Percentiles rank a stretch among this genome's conserved stretches.
Conservation (phyloP, 2,888 invertebrate species). For the Rotaria magnacalcarata region DNA sequence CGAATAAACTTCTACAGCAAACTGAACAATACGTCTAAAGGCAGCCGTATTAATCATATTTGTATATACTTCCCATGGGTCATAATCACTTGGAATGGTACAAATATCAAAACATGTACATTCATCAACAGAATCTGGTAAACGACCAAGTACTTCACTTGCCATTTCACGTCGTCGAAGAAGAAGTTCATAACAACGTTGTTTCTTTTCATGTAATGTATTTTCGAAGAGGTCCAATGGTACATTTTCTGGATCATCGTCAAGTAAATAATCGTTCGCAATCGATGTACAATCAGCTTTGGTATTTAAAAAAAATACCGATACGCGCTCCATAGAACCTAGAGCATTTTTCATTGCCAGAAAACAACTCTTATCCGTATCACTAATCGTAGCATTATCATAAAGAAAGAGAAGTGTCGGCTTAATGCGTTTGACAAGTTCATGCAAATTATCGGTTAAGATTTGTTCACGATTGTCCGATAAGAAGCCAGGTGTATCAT, state of each 20-base stretch:
- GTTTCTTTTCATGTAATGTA: not conserved
- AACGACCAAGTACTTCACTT: not conserved
- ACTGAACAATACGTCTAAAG: not conserved
- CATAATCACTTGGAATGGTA: not conserved
- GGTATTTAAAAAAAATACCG: not conserved
- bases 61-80: not conserved
- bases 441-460: not conserved
- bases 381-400: not conserved
- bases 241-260: not conserved
- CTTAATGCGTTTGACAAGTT: not conserved
- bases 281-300: not conserved
- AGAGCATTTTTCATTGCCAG: not conserved
- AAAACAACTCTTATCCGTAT: not conserved
- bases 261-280: not conserved
- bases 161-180: not conserved
- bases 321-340: not conserved
- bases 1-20: not conserved
- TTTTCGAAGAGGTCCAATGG: not conserved
- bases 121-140: not conserved
- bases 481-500: not conserved
- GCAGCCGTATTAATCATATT: not conserved
- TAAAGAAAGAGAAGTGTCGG: not conserved
- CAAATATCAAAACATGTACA: not conserved
- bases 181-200: not conserved
- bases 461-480: not conserved